These are phyloP conservation scores for Scaptomyza pallida DNA, from an alignment of 1,140 invertebrate genomes.

Conservation along the genomic window DNA sequence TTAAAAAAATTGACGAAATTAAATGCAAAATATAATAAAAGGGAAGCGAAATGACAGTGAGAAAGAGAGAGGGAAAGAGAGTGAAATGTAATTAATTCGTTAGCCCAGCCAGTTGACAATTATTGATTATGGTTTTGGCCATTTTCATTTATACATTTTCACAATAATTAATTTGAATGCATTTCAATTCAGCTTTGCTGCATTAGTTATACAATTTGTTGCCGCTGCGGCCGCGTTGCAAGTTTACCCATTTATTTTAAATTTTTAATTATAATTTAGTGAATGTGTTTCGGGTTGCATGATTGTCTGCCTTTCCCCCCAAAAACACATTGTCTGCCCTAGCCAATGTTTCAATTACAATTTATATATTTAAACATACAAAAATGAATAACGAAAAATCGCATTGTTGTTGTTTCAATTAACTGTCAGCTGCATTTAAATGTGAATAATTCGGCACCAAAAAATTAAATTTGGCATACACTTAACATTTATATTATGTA, in stretches of 20 bases:
- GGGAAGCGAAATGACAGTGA: conserved; percentile 35
- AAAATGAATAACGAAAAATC: conserved; percentile 11
- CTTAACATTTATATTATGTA: conserved; percentile 40
- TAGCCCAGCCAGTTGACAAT: conserved; percentile 76
- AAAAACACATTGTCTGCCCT: conserved; percentile 61
- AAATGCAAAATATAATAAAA: conserved; percentile 31
- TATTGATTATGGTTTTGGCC: conserved; percentile 76
- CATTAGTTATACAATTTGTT: conserved; percentile 63
- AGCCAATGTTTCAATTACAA: conserved; percentile 43
- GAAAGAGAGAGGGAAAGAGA: conserved; percentile 5
- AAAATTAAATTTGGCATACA: conserved; percentile 50
- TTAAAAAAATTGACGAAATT: conserved; percentile 48
- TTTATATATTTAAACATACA: conserved; percentile 58
- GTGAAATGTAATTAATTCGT: conserved; percentile 76
- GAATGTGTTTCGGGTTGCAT: conserved; percentile 68
- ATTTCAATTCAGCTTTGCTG: conserved; percentile 34
- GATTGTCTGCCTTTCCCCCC: conserved; percentile 62
- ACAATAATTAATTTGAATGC: conserved; percentile 34
- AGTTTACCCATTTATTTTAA: conserved; percentile 59
- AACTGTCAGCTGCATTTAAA: conserved; percentile 58
- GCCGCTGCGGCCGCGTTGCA: conserved; percentile 24
- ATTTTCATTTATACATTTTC: conserved; percentile 36
- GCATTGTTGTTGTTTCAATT: conserved; percentile 44
- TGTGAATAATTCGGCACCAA: conserved; percentile 51
- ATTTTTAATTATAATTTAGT: conserved; percentile 69